These are phyloP conservation scores for Cryptocheilus praepositus DNA, from an alignment of 2,888 invertebrate species.

Conservation along the genomic window DNA sequence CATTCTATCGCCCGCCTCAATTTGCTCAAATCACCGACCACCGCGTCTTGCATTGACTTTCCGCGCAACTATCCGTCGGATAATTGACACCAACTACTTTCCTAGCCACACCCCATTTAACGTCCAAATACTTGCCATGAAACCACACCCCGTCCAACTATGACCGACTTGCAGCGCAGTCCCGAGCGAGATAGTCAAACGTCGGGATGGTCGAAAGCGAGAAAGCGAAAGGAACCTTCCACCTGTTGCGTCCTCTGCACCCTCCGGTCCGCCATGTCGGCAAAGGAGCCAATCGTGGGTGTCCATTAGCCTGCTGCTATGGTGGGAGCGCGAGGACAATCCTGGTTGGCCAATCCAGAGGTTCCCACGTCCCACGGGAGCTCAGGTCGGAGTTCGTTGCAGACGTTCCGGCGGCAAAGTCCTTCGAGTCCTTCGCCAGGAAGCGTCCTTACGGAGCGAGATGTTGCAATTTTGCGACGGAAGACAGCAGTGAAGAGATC, in stretches of 20 bases:
- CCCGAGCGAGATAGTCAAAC: not conserved
- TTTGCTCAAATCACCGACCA: no score
- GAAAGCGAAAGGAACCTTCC: conserved; percentile 41
- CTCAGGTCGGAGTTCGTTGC: conserved; percentile 45
- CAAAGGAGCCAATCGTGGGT: conserved; percentile 64
- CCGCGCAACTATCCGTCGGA: no score
- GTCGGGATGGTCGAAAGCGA: not conserved
- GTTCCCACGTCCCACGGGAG: conserved; percentile 61
- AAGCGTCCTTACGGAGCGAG: not conserved
- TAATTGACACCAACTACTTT: no score
- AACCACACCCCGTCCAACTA: no score
- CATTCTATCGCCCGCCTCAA: no score
- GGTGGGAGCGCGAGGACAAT: conserved; percentile 62
- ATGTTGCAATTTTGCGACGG: not conserved
- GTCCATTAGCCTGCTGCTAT: conserved; percentile 49
- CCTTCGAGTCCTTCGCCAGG: conserved; percentile 25
- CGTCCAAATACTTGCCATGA: no score
- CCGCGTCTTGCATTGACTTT: no score
- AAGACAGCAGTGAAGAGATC: not conserved
- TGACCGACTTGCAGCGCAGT: no score
- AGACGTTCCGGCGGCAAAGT: conserved; percentile 50
- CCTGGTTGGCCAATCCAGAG: conserved; percentile 62
- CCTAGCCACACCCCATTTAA: no score
- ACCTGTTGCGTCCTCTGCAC: conserved; percentile 69
- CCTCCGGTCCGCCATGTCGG: conserved; percentile 68